Conservation (phyloP, 2,113 vertebrate genomes). For the Thalassarche chlororhynchos region DNA sequence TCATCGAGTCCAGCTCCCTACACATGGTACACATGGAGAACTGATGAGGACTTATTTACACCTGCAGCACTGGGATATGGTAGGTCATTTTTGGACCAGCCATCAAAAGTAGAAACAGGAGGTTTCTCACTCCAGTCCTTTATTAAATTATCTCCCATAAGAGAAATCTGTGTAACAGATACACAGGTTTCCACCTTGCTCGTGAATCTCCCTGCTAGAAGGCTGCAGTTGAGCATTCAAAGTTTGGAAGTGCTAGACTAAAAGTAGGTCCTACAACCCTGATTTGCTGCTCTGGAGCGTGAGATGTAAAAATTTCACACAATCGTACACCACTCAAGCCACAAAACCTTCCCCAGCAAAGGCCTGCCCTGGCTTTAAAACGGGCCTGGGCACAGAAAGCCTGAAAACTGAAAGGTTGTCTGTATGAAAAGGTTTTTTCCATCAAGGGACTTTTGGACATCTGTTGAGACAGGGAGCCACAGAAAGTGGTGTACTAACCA, state of each 20-base stretch:
- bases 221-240: neutral
- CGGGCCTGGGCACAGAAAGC: neutral
- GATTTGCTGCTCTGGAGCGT: neutral
- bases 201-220: neutral
- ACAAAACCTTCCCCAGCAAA: neutral
- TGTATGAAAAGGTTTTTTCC: neutral
- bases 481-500: neutral
- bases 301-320: neutral
- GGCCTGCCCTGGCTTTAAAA: neutral
- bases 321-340: rapidly evolving
- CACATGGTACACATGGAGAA: rapidly evolving
- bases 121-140: neutral
- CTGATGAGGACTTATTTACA: neutral
- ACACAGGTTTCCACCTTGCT: neutral
- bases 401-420: neutral
- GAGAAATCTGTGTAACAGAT: neutral
- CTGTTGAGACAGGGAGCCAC: neutral
- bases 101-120: neutral
- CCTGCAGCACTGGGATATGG: rapidly evolving
- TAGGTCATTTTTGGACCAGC: neutral
- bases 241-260: neutral
- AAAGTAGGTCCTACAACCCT: neutral
- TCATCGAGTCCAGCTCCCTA: neutral
- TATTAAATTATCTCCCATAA: neutral
- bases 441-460: neutral